Conservation (phyloP, 2,113 vertebrate species). For the Callopanchax toddi region DNA sequence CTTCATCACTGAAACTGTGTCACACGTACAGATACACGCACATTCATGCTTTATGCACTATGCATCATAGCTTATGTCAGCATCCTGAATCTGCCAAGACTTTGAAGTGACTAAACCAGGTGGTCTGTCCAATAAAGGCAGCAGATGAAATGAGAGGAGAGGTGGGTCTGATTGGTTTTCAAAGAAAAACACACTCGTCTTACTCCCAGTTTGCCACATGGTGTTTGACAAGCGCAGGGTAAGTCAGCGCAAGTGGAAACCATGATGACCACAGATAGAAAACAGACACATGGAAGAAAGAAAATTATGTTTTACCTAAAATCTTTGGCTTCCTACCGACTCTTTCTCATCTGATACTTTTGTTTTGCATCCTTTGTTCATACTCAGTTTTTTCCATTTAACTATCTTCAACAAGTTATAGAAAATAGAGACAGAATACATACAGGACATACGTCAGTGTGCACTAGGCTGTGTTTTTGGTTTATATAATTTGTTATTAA, state of each 20-base stretch:
- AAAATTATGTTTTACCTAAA: not conserved
- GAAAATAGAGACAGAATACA: conserved; percentile 32
- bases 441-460: no score
- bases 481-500: no score
- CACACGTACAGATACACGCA: conserved; percentile 53
- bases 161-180: conserved; percentile 30
- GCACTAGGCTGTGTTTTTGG: no score
- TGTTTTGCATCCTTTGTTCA: conserved; percentile 30
- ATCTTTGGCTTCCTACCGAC: not conserved
- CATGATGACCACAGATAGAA: conserved; percentile 5
- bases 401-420: conserved; percentile 34
- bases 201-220: conserved; percentile 6
- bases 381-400: conserved; percentile 41
- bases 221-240: conserved; percentile 24
- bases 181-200: conserved; percentile 51
- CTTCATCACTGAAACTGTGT: conserved; percentile 66
- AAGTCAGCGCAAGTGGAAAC: conserved; percentile 4
- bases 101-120: conserved; percentile 64
- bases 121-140: conserved; percentile 60
- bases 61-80: conserved; percentile 17
- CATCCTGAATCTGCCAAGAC: conserved; percentile 32
- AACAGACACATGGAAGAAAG: conserved; percentile 8
- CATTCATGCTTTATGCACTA: conserved; percentile 19
- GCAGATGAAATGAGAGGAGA: conserved; percentile 33
- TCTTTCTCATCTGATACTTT: not conserved